phyloP scores from a whole-genome alignment of 2,888 invertebrate genomes.

The Marronus borbonicus region DNA sequence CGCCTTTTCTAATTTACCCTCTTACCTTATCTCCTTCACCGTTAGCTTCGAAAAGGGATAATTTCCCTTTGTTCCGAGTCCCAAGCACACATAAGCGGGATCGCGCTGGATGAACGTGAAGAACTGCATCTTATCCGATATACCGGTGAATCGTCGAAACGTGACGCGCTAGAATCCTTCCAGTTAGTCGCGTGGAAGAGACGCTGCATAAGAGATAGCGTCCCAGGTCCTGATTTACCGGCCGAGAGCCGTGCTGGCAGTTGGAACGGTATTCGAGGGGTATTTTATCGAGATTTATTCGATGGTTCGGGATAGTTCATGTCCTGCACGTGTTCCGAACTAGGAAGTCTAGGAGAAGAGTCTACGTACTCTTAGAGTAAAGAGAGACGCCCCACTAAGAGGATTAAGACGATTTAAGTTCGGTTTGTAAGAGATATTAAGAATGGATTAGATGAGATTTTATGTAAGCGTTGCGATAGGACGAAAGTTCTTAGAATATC shows the following conservation, averaged over 20 bases:
- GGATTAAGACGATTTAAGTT: conserved; percentile 6
- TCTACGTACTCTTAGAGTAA: not conserved
- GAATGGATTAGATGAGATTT: conserved; percentile 7
- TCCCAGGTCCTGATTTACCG: not conserved
- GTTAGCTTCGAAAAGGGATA: too few relatives aligned
- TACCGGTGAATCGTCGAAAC: conserved; percentile 4
- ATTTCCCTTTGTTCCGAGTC: not conserved
- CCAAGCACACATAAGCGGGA: not conserved
- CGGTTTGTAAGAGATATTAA: conserved; percentile 4
- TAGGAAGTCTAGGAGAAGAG: not conserved
- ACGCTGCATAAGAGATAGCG: conserved; percentile 8
- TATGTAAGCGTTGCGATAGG: too few relatives aligned
- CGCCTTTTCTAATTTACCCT: too few relatives aligned
- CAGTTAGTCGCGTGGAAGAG: not conserved
- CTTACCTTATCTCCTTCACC: too few relatives aligned
- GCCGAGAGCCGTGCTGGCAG: not conserved
- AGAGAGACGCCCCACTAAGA: not conserved
- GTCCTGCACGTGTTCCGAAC: conserved; percentile 9
- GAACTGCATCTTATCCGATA: conserved; percentile 9
- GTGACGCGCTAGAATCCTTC: not conserved
- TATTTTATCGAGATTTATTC: conserved; percentile 25
- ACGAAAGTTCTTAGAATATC: too few relatives aligned
- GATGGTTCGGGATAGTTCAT: conserved; percentile 13
- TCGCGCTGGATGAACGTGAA: not conserved
- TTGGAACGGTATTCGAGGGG: not conserved